Conservation (phyloP, 2,113 vertebrate genomes). For the Gracilinanus agilis region DNA sequence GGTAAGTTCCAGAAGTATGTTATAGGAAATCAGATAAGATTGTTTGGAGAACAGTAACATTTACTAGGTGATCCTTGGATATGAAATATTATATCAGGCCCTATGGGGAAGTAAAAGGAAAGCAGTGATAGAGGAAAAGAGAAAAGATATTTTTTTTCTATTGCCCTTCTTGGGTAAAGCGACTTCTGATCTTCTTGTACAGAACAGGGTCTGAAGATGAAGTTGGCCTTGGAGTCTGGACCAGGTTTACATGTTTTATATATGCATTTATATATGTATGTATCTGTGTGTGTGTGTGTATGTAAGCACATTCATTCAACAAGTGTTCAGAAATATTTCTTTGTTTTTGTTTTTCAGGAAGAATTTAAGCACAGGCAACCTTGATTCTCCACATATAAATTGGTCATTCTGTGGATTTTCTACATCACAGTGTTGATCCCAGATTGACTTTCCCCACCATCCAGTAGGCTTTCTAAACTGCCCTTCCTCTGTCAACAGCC, state of each 20-base stretch:
- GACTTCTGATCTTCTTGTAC: background rate
- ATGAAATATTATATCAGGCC: background rate
- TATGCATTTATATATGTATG: background rate
- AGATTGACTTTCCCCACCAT: background rate
- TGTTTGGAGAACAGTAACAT: background rate
- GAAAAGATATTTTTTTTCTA: background rate
- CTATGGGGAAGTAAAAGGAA: background rate
- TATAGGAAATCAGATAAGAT: background rate
- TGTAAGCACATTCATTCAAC: too few species aligned
- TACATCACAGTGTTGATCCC: accelerated
- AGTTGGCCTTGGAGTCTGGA: background rate
- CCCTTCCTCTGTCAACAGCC: background rate
- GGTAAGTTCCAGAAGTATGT: background rate
- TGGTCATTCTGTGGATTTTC: background rate
- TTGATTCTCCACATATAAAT: background rate
- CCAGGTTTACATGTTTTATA: background rate
- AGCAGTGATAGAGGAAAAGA: background rate
- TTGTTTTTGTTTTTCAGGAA: background rate
- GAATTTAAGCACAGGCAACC: background rate
- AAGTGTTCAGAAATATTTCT: background rate
- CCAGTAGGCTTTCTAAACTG: background rate
- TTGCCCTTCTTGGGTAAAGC: background rate
- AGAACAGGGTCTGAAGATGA: background rate
- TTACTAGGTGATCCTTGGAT: background rate
- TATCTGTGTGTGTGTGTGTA: too few species aligned